A percentile compares a stretch with the other conserved stretches of the same genome.
Evolutionary conservation across 2,797 vertebrate species (phyloP).

Genomic region (Myotis vivesi): DNA sequence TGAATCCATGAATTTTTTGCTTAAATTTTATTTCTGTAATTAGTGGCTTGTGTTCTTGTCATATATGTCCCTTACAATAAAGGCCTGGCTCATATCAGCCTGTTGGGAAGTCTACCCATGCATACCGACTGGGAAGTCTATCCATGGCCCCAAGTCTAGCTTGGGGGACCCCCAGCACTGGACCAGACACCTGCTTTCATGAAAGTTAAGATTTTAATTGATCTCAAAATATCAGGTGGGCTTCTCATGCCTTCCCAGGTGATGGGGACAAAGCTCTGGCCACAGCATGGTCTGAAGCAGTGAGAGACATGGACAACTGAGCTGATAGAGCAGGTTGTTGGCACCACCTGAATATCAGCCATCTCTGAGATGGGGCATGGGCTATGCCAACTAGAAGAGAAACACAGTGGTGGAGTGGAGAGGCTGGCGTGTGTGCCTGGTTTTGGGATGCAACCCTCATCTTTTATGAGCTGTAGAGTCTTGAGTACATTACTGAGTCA

Average conservation of each 20-base stretch:
- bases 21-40: background rate
- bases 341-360: accelerated
- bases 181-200: background rate
- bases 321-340: background rate
- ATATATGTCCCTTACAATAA: background rate
- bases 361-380: accelerated
- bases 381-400: background rate
- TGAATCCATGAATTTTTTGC: background rate
- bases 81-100: background rate
- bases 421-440: accelerated
- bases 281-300: background rate
- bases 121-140: background rate
- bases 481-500: background rate
- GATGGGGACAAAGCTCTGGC: background rate
- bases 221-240: background rate
- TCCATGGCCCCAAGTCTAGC: background rate
- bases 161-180: background rate
- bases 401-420: too few relatives aligned
- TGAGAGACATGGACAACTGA: background rate
- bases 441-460: accelerated
- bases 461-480: background rate
- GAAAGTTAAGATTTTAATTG: background rate
- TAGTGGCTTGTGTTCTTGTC: background rate
- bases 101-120: too few relatives aligned
- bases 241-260: background rate